Evolutionary conservation across 2,888 invertebrate species (phyloP), one percentile per base, ranked within the genome.

Genomic region (Mimumesa dahlbomi): DNA sequence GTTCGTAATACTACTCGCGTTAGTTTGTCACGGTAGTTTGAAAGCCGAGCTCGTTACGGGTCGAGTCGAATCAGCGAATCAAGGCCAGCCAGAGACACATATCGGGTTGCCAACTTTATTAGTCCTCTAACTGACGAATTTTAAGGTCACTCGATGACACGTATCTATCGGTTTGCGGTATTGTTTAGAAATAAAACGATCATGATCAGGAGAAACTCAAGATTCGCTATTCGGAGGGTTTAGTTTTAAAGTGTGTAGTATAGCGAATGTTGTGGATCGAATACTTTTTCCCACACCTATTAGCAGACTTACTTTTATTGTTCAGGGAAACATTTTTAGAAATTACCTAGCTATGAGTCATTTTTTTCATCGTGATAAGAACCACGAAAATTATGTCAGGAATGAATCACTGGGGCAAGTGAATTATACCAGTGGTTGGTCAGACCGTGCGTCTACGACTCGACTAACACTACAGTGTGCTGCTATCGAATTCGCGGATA

Each of bases 101-200:
- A 65, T 69, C 70, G 29, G n/a, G 45, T 56, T 72, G 72, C 64
- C 72, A 72, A 72, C 54, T 46, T 50, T 59, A 46, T 64, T 64
- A 34, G 59, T 59, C 70, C 48, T 46, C 50, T 40, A 34, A 42
- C 25, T 4, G 46, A 56, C 64, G 56, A 59, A 63, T 58, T 59
- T 42, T 72, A 64, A 72, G 72, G 64, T 59, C 72, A 18, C 13
- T 14, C 42, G 11, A 43, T 29, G 31, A 34, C 22, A 34, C 58
- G 25, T 7, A 49, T 59, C 50, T 46, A 52, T 64, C 14, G 36
- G 45, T 31, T 49, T 38, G 21, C 22, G 16, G 29, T 43, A 11
- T 49, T 49, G n/a, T n/a, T n/a, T n/a, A n/a, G n/a, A n/a, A n/a
- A n/a, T n/a, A n/a, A n/a, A n/a, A n/a, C n/a, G n/a, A n/a, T n/a